Base-by-base conservation (phyloP, 2,888 invertebrate genomes). In the Amphipoea lucens region DNA sequence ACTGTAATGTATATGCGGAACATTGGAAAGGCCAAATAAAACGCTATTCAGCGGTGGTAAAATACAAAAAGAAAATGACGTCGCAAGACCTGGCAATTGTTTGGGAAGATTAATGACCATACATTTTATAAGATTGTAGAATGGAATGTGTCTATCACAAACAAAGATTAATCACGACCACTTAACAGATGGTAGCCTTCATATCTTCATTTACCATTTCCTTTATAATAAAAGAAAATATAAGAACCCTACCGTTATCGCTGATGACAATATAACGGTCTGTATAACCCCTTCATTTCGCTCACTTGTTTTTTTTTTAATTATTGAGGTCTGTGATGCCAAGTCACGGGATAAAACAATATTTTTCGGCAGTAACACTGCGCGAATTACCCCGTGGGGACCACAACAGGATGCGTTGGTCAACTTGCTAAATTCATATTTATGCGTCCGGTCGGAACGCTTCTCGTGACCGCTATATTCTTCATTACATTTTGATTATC, bases 351-450 rank as follows among this genome's bases (percentile, higher is more conserved):
- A 86, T 87, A 89, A 91, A 90, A 88, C 48, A 89, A 85, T 86
- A 90, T 89, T 90, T 84, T 90, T 90, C 87, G 89, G 86, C 87
- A 82, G 83, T 83, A 82, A 83, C 83, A 83, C 85, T 78, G 86
- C 84, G 92, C 91, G 90, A 92, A 92, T 92, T 88, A 87, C 85
- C 63, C 77, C 72, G 81, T 81, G 71, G 82, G 81, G 85, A 67
- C 54, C 76, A 63, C 83, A 83, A 84, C 89, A 94, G 95, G 95
- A 95, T 91, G 93, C 90, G 87, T 82, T 91, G 91, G 92, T 91
- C 92, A 90, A 88, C 88, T 92, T 91, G 94, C 95, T 96, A 95
- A 96, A 95, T 95, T 93, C 91, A 92, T 94, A 95, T 95, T 96
- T 96, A 96, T 96, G 94, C 92, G 92, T 96, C 95, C 96, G 94